Conservation (phyloP, 2,888 invertebrate species). For the Tenthredo mesomela region DNA sequence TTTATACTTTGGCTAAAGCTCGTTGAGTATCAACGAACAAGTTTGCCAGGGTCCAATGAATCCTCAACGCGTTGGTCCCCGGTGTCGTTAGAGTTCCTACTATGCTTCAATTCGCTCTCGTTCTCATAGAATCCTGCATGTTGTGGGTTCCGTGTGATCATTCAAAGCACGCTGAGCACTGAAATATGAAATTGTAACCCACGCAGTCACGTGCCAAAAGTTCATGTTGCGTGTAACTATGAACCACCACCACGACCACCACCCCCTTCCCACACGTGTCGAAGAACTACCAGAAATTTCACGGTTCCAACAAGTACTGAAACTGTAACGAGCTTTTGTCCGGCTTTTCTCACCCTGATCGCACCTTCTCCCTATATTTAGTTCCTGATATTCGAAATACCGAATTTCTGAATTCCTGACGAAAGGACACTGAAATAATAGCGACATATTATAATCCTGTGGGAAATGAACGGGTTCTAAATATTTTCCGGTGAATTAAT, state of each 20-base stretch:
- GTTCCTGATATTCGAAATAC: rapidly evolving
- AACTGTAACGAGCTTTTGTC: neutral
- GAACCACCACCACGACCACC: too few species aligned
- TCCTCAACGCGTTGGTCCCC: slow-evolving; percentile 9
- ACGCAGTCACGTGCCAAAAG: neutral
- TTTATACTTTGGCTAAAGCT: slow-evolving; percentile 17
- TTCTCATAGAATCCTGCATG: neutral
- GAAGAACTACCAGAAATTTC: neutral
- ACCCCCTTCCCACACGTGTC: neutral
- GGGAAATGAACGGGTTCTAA: neutral
- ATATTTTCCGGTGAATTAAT: neutral
- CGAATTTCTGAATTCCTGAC: neutral
- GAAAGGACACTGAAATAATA: neutral
- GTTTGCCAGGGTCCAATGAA: slow-evolving; percentile 19
- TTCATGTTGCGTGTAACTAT: neutral
- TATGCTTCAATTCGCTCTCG: neutral
- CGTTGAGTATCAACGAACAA: slow-evolving; percentile 18
- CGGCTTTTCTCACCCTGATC: neutral
- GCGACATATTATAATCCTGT: neutral
- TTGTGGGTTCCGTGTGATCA: neutral
- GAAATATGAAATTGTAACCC: slow-evolving; percentile 19
- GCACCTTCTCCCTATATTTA: too few species aligned
- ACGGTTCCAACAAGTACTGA: neutral
- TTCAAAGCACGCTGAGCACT: neutral
- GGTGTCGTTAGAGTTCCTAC: slow-evolving; percentile 11